These are phyloP conservation scores for Eueremaeus valkanovi DNA, from an alignment of 2,888 invertebrate genomes.

Conservation along the genomic window DNA sequence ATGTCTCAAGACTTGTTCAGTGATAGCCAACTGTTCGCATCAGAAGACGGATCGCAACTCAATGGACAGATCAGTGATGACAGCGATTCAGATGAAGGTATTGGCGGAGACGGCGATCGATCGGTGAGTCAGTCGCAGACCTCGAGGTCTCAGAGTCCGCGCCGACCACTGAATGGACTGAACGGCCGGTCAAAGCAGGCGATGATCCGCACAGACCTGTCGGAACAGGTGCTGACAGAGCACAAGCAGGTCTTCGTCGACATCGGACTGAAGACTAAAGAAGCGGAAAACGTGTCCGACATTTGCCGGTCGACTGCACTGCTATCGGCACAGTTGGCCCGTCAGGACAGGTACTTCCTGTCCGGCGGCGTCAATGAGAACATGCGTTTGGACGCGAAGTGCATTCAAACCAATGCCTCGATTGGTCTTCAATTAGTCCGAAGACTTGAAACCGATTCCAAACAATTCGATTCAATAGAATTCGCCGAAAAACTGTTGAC, in stretches of 20 bases:
- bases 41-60: background rate
- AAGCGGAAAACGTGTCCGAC: background rate
- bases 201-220: background rate
- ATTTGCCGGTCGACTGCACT: background rate
- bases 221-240: background rate
- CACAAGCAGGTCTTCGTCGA: background rate
- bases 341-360: background rate
- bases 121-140: background rate
- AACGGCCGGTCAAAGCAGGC: background rate
- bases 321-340: background rate
- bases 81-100: background rate
- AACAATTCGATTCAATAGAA: background rate
- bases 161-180: background rate
- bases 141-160: too few species aligned
- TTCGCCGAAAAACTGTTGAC: constrained; percentile 4
- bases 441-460: background rate
- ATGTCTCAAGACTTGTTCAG: constrained; percentile 17
- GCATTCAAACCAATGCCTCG: background rate
- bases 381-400: constrained; percentile 23
- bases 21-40: background rate
- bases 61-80: too few species aligned
- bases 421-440: background rate
- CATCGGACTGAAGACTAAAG: background rate
- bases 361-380: background rate
- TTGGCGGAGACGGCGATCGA: background rate